A percentile compares a stretch with the other conserved stretches of the same genome.
Conservation (phyloP, 2,888 invertebrate genomes). For the Leptothorax acervorum region DNA sequence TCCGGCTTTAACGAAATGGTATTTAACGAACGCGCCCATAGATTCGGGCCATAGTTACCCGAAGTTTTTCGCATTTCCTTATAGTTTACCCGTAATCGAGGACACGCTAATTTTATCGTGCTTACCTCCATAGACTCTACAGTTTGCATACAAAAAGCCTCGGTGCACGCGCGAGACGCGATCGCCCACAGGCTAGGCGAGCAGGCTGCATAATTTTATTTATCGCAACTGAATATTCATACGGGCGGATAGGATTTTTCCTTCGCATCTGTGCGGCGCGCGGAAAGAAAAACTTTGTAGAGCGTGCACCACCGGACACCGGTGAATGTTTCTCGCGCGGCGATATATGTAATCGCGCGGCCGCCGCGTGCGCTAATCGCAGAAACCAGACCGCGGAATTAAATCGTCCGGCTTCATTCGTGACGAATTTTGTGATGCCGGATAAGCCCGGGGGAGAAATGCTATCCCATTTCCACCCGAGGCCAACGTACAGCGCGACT, state of each 20-base stretch:
- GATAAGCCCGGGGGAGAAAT: slow-evolving; percentile 69
- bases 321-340: slow-evolving; percentile 49
- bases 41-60: background rate
- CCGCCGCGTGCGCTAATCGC: slow-evolving; percentile 58
- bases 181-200: slow-evolving; percentile 19
- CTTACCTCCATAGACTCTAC: slow-evolving; percentile 7
- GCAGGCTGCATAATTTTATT: slow-evolving; percentile 74
- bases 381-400: slow-evolving; percentile 64
- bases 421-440: slow-evolving; percentile 57
- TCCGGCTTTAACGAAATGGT: background rate
- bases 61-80: slow-evolving; percentile 40
- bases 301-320: slow-evolving; percentile 30
- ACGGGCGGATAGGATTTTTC: slow-evolving; percentile 74
- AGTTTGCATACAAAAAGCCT: slow-evolving; percentile 35
- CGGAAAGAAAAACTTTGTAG: slow-evolving; percentile 46
- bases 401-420: slow-evolving; percentile 68
- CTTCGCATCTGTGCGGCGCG: slow-evolving; percentile 40
- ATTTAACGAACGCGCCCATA: slow-evolving; percentile 10
- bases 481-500: slow-evolving; percentile 23
- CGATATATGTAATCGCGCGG: slow-evolving; percentile 54
- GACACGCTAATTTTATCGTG: slow-evolving; percentile 53
- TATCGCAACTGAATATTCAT: slow-evolving; percentile 79
- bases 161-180: slow-evolving; percentile 36
- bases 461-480: slow-evolving; percentile 64
- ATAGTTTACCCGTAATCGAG: slow-evolving; percentile 37